A percentile compares a stretch with the other conserved stretches of the same genome.
phyloP scores from a whole-genome alignment of 1,140 invertebrate genomes.

The Prorops nasuta region DNA sequence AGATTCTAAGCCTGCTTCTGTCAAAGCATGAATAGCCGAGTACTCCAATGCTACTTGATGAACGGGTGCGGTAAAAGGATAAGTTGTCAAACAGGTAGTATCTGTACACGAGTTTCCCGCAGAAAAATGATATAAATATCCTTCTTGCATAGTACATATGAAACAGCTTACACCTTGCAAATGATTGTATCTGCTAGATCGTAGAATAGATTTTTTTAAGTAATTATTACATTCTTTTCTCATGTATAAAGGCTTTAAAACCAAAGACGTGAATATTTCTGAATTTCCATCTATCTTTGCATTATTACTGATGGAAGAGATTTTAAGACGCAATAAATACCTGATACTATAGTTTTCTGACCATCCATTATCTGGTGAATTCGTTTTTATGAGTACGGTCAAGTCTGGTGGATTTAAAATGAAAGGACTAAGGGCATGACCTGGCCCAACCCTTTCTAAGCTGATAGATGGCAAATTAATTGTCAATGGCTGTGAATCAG shows the following conservation, averaged over 20 bases:
- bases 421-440: slow-evolving; percentile 41
- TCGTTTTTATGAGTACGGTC: slow-evolving; percentile 47
- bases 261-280: slow-evolving; percentile 45
- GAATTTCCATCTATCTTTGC: slow-evolving; percentile 22
- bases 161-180: slow-evolving; percentile 53
- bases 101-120: slow-evolving; percentile 30
- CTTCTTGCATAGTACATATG: slow-evolving; percentile 60
- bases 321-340: slow-evolving; percentile 43
- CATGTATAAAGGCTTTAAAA: slow-evolving; percentile 49
- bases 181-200: slow-evolving; percentile 45
- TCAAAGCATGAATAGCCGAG: slow-evolving; percentile 72
- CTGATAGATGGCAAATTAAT: slow-evolving; percentile 43
- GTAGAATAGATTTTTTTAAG: slow-evolving; percentile 46
- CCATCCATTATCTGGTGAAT: slow-evolving; percentile 48
- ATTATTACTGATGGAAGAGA: slow-evolving; percentile 27
- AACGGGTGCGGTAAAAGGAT: slow-evolving; percentile 72
- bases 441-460: slow-evolving; percentile 39
- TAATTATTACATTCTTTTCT: slow-evolving; percentile 33
- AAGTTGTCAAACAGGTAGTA: slow-evolving; percentile 50
- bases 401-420: slow-evolving; percentile 43
- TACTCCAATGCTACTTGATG: slow-evolving; percentile 66
- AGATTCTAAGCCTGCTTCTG: slow-evolving; percentile 74
- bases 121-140: slow-evolving; percentile 61
- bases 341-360: slow-evolving; percentile 50
- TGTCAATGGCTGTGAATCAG: slow-evolving; percentile 31